phyloP scores from a whole-genome alignment of 2,113 vertebrate species.

The Stigmatopora argus region DNA sequence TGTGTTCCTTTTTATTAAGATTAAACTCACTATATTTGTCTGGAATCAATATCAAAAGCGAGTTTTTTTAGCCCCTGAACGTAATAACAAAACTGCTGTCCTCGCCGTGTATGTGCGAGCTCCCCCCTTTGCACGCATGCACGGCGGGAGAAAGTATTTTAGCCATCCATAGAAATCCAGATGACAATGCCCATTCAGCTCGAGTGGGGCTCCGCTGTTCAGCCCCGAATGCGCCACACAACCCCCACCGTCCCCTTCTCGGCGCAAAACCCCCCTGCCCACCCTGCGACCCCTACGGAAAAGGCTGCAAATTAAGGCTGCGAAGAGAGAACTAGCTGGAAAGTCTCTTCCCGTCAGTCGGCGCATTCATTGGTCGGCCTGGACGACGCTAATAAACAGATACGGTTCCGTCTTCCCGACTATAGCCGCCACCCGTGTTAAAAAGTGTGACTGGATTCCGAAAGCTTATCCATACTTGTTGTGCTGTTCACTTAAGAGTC shows the following conservation, averaged over 20 bases:
- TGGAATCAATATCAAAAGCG: constrained; percentile 31
- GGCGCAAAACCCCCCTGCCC: constrained; percentile 11
- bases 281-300: constrained; percentile 30
- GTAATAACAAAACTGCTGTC: constrained; percentile 3
- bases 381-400: not conserved
- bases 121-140: constrained; percentile 27
- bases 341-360: constrained; percentile 50
- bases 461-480: constrained; percentile 62
- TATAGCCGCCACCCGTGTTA: constrained; percentile 17
- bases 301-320: constrained; percentile 46
- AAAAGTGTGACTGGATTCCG: constrained; percentile 56
- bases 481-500: constrained; percentile 56
- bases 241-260: constrained; percentile 26
- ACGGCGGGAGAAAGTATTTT: constrained; percentile 65
- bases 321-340: constrained; percentile 40
- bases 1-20: constrained; percentile 53
- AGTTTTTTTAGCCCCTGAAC: constrained; percentile 34
- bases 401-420: constrained; percentile 7
- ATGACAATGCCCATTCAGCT: constrained; percentile 71
- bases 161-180: constrained; percentile 67
- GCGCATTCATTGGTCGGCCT: constrained; percentile 12
- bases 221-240: constrained; percentile 54
- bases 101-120: constrained; percentile 51
- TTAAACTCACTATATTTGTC: constrained; percentile 60
- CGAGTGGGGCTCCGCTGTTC: constrained; percentile 63